These are phyloP conservation scores for Spisula solida DNA, from an alignment of 2,888 invertebrate species.

Conservation along the genomic window DNA sequence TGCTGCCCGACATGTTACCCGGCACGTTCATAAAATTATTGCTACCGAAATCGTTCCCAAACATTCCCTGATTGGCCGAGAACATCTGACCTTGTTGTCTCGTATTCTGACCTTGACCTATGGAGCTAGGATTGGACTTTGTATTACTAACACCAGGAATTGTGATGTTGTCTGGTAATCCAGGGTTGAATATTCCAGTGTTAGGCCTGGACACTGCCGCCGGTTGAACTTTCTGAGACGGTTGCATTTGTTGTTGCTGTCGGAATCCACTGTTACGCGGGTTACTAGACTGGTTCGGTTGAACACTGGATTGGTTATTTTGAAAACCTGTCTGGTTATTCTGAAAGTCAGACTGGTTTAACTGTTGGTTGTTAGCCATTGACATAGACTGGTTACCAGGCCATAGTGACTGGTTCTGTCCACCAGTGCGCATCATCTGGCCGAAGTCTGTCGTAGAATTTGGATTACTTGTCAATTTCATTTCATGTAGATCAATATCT, in stretches of 20 bases:
- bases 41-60: constrained; percentile 13
- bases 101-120: neutral
- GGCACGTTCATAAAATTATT: constrained; percentile 38
- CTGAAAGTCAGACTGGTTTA: constrained; percentile 28
- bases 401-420: constrained; percentile 24
- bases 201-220: neutral
- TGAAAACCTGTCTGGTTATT: neutral
- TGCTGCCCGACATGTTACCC: neutral
- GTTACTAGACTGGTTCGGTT: neutral
- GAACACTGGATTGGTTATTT: constrained; percentile 5
- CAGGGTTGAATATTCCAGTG: constrained; percentile 48
- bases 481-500: constrained; percentile 69
- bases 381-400: constrained; percentile 40
- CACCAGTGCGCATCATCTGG: constrained; percentile 35
- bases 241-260: constrained; percentile 16
- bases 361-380: constrained; percentile 17
- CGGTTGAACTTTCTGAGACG: constrained; percentile 5
- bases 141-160: constrained; percentile 7
- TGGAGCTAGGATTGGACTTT: neutral
- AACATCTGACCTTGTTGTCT: constrained; percentile 32
- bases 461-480: constrained; percentile 59
- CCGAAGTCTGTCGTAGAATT: constrained; percentile 45
- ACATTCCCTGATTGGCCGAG: constrained; percentile 31
- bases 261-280: constrained; percentile 31
- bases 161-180: constrained; percentile 29